Evolutionary conservation across 1,140 invertebrate species (phyloP), one percentile per base, ranked within the genome.

Genomic region (Alviniconcha marisindica): DNA sequence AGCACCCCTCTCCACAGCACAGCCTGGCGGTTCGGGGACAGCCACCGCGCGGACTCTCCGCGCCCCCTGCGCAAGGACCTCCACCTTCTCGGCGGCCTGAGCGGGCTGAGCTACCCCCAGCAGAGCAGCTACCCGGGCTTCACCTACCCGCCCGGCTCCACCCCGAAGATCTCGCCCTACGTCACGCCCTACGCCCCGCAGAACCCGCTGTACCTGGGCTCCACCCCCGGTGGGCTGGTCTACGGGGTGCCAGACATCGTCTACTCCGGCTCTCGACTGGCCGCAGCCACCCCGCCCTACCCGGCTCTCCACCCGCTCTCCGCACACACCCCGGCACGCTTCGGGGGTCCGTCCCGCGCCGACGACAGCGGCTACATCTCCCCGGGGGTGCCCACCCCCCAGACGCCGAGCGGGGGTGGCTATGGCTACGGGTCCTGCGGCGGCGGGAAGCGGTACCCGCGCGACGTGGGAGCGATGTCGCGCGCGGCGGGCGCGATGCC

Each of bases 351-450:
- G 12, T 66, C 63, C n/a, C 63, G 63, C 28, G 63, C 63, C 63
- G 63, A 66, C 31, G 63, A 66, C 63, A 66, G 63, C 18, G 63
- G 63, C 28, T 66, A 66, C 63, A 66, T 66, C 28, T 66, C 63
- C 36, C 63, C 63, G 14, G 63, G 31, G 4, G 63, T 66, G 31
- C 63, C 63, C 28, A 33, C 63, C 63, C 60, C 60, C 31, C 63
- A n/a, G 21, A 33, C 28, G 15, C 63, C 56, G 28, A 66, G 63
- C 1, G 63, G 31, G 63, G 28, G 7, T 7, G 28, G 28, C 7
- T 66, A 10, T 33, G 5, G 15, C 56, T n/a, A n/a, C 56, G 24
- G 63, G 28, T 28, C 4, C 63, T 7, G 31, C 5, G 48, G 48
- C 48, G 10, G 7, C 10, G 10, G 36, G 28, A 66, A 33, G 63